Conservation (phyloP, 30 jellyfish, hydroid and myxozoan genomes). For the Nemopilema nomurai region DNA sequence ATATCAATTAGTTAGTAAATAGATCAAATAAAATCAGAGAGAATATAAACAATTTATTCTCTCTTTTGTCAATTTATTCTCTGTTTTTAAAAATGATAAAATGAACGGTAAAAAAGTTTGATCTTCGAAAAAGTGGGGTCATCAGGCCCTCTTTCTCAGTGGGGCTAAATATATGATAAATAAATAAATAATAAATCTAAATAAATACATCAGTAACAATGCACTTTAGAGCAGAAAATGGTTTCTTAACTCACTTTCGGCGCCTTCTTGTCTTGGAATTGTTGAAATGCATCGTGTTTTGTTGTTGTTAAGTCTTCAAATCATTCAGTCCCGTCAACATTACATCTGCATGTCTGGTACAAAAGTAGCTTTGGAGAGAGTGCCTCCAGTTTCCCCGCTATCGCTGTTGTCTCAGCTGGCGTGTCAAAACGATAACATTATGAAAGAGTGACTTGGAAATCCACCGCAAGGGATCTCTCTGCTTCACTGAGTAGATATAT, state of each 20-base stretch:
- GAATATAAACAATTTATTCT: too few relatives aligned
- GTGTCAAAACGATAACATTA: conserved; percentile 38
- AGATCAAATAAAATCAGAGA: too few relatives aligned
- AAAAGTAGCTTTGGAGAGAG: not conserved
- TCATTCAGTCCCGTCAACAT: not conserved
- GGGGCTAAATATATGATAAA: too few relatives aligned
- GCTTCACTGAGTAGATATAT: conserved; percentile 27
- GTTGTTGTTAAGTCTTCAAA: not conserved
- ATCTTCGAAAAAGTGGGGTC: too few relatives aligned
- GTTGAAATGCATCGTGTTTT: not conserved
- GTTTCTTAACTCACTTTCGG: not conserved
- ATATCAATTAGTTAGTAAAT: too few relatives aligned
- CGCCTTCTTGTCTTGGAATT: not conserved
- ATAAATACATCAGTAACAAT: too few relatives aligned
- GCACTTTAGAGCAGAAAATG: not conserved
- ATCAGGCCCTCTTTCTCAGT: too few relatives aligned
- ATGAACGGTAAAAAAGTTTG: too few relatives aligned
- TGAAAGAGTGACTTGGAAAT: conserved; percentile 21
- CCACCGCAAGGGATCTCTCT: conserved; percentile 7
- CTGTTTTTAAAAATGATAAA: too few relatives aligned
- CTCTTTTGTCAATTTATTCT: too few relatives aligned
- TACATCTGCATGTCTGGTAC: not conserved
- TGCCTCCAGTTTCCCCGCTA: not conserved
- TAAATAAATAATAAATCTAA: too few relatives aligned
- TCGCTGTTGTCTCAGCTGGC: conserved; percentile 47